Base-by-base conservation (phyloP, 1,140 invertebrate genomes). In the Mizuhopecten yessoensis region DNA sequence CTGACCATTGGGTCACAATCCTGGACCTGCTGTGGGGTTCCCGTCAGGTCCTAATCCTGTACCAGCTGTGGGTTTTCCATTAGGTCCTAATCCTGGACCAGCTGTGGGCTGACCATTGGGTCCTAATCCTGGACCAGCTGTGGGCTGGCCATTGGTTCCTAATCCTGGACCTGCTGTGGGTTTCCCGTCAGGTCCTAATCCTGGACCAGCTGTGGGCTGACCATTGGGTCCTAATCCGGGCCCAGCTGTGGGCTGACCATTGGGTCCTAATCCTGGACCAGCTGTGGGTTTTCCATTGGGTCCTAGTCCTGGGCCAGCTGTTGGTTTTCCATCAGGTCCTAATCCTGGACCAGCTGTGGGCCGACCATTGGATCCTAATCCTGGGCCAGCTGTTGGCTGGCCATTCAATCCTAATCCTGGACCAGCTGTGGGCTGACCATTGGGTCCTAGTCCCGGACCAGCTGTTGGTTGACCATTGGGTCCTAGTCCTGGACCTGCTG, bases 211-310 rank as follows among this genome's bases (percentile, higher is more conserved):
- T 34, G 89, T 90, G 86, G 89, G 89, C 34, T 33, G 7, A 0
- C 49, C 42, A 33, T 34, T 34, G 11, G 88, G 33, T 42, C 34
- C n/a, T 49, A 86, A 2, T 0, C 89, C 75, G 34, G 90, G 86
- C 42, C 34, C 86, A 34, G 90, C 45, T 29, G 90, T 90, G 23
- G 57, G 57, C 23, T 75, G 15, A 3, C 57, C 57, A 75, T 75
- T n/a, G 15, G 57, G n/a, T n/a, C 57, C 57, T 75, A 75, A n/a
- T n/a, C 89, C 34, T 88, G 92, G 92, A 17, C 36, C 34, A 75
- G 29, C 86, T 75, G 91, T 92, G 0, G 92, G 88, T 42, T 39
- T 20, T 0, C 88, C 87, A 45, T 49, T 20, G 13, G 88, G 34
- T 75, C 42, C 42, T 33, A 89, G 7, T 57, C 42, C 42, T 89